phyloP scores from a whole-genome alignment of 2,113 vertebrate species.

The Brevimyrus niger region DNA sequence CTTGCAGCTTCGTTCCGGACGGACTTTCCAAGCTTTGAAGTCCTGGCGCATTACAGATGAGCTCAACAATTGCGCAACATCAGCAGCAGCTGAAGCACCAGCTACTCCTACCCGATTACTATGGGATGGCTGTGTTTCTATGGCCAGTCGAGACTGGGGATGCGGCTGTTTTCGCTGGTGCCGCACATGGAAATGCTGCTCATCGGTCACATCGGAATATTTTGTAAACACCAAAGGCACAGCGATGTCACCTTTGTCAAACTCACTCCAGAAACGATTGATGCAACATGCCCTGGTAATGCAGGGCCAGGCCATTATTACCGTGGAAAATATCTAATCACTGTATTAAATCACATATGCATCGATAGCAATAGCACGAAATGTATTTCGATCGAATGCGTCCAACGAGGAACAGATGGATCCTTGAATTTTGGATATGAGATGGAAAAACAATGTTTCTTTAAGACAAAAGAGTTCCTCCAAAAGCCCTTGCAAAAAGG shows the following conservation, averaged over 20 bases:
- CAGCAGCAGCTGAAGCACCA: slow-evolving; percentile 57
- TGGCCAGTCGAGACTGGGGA: slow-evolving; percentile 55
- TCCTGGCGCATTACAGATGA: slow-evolving; percentile 92
- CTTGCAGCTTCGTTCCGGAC: slow-evolving; percentile 87
- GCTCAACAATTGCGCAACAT: slow-evolving; percentile 29
- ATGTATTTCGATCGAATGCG: neutral
- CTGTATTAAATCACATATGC: neutral
- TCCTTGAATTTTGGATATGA: neutral
- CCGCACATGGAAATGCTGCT: slow-evolving; percentile 57
- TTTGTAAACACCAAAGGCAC: slow-evolving; percentile 92
- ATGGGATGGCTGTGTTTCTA: slow-evolving; percentile 67
- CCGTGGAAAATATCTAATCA: slow-evolving; percentile 6
- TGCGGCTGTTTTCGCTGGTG: slow-evolving; percentile 48
- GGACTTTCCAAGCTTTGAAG: slow-evolving; percentile 86
- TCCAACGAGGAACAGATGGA: neutral
- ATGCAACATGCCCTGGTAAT: slow-evolving; percentile 96
- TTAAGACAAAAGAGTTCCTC: neutral
- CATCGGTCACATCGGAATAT: slow-evolving; percentile 85
- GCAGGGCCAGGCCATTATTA: slow-evolving; percentile 90
- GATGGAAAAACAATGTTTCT: neutral
- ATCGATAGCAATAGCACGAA: neutral
- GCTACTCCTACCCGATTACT: slow-evolving; percentile 60
- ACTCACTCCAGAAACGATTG: slow-evolving; percentile 91
- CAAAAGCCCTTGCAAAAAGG: neutral
- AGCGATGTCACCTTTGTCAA: slow-evolving; percentile 92